phyloP scores from a whole-genome alignment of 2,888 invertebrate genomes.

The Fragum sueziense region DNA sequence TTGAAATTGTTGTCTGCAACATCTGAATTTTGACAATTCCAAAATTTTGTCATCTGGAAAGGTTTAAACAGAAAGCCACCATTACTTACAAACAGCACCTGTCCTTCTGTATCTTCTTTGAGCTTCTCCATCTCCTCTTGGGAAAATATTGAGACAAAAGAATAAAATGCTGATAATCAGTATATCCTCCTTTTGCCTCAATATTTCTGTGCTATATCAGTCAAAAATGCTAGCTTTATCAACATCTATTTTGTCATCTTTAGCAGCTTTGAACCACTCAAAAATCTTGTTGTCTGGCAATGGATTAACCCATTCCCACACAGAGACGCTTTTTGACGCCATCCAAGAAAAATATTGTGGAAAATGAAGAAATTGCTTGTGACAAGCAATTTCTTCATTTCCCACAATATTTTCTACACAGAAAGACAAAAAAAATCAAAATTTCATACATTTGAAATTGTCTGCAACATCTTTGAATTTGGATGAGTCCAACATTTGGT shows the following conservation, averaged over 20 bases:
- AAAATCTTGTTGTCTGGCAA: neutral
- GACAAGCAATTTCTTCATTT: neutral
- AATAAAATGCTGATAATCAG: too few species aligned
- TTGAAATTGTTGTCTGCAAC: too few species aligned
- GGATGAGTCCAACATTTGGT: neutral
- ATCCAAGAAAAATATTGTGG: neutral
- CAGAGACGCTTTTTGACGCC: neutral
- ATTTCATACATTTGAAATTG: neutral
- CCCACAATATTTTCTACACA: neutral
- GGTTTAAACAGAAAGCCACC: too few species aligned
- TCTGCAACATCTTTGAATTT: neutral
- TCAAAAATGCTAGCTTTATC: too few species aligned
- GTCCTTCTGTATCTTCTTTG: slow-evolving; percentile 66
- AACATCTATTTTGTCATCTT: neutral
- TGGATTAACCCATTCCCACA: neutral
- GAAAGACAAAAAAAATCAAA: neutral
- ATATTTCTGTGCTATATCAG: too few species aligned
- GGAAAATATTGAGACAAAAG: too few species aligned
- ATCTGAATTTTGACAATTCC: too few species aligned
- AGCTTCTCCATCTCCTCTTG: slow-evolving; percentile 71
- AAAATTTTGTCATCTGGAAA: too few species aligned
- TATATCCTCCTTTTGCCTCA: too few species aligned
- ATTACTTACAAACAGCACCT: slow-evolving; percentile 77
- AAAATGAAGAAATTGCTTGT: neutral
- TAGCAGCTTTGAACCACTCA: neutral